Conservation (phyloP, 2,888 invertebrate genomes). For the Lepas anatifera region DNA sequence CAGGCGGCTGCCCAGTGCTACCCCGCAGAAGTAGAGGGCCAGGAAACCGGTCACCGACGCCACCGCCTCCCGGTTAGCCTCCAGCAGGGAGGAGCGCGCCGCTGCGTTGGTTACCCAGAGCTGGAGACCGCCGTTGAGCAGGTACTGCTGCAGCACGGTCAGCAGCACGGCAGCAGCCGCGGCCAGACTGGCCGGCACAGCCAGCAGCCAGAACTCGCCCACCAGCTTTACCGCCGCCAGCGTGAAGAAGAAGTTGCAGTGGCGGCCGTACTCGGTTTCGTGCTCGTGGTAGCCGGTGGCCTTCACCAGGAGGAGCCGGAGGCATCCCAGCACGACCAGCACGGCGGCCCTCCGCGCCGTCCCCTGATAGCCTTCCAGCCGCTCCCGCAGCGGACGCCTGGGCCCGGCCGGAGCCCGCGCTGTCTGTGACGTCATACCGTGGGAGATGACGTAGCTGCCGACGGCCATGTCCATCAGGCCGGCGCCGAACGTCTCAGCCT, state of each 20-base stretch:
- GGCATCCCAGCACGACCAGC: conserved; percentile 36
- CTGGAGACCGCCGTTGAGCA: conserved; percentile 49
- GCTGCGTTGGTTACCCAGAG: conserved; percentile 53
- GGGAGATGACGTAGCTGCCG: conserved; percentile 68
- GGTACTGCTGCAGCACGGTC: conserved; percentile 50
- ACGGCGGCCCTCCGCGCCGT: conserved; percentile 59
- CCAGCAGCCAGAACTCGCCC: conserved; percentile 47
- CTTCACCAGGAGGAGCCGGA: conserved; percentile 35
- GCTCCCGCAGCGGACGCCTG: conserved; percentile 85
- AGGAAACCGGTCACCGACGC: conserved; percentile 63
- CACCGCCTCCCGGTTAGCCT: conserved; percentile 34
- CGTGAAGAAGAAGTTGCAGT: conserved; percentile 98
- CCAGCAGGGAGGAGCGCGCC: neutral
- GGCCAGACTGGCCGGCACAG: conserved; percentile 43
- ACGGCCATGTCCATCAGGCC: conserved; percentile 94
- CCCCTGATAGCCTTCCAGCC: conserved; percentile 84
- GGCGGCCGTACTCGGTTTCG: conserved; percentile 85
- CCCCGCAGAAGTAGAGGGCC: conserved; percentile 63
- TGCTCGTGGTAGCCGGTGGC: conserved; percentile 70
- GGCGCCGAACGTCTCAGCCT: conserved; percentile 73
- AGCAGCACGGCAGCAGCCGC: conserved; percentile 43
- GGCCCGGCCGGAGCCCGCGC: conserved; percentile 69
- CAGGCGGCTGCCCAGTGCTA: conserved; percentile 32
- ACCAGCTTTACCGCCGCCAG: conserved; percentile 65
- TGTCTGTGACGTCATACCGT: conserved; percentile 48